Evolutionary conservation across 2,888 invertebrate genomes (phyloP), one percentile per base, ranked within the genome.

Genomic region (Nesidiocoris tenuis): DNA sequence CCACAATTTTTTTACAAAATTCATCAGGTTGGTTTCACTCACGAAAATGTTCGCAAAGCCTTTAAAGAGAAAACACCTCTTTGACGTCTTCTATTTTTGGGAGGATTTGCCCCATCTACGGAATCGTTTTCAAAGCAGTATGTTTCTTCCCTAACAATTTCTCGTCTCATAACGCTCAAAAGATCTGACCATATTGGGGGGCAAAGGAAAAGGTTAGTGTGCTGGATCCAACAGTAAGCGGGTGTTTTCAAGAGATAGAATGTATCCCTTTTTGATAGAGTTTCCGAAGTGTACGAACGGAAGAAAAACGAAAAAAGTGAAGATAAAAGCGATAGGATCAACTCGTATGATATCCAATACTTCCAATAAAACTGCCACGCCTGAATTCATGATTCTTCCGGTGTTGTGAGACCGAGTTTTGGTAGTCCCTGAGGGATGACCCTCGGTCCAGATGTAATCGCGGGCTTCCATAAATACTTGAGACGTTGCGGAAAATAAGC

Each of bases 341-440:
- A 61, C 39, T 25, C 61, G 61, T 61, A 61, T n/a, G n/a, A n/a
- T 61, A 63, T 63, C 63, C 61, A 72, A 72, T 72, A 72, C 72
- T 72, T 72, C 72, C 72, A 72, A 72, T 72, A 72, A n/a, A 61
- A 72, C 61, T 72, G 72, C 72, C 72, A 54, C 72, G 63, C 39
- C 63, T 61, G 72, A 63, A 72, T 72, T 72, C 72, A 72, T 72
- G 72, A 63, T 72, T 54, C 72, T 72, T 59, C 61, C 72, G 61
- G 61, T 72, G 61, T 61, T 72, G 23, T n/a, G 67, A 39, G 39
- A 12, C 12, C 5, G 12, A 39, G 39, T 2, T 19, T 19, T 23
- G 56, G n/a, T 9, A 54, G 59, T 59, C 70, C 39, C 70, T 23
- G 18, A 25, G 61, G 70, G 24, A 65, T 19, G 54, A 54, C 39